A percentile compares a stretch with the other conserved stretches of the same genome.
phyloP scores from a whole-genome alignment of 2,113 vertebrate species.

The Lathamus discolor region DNA sequence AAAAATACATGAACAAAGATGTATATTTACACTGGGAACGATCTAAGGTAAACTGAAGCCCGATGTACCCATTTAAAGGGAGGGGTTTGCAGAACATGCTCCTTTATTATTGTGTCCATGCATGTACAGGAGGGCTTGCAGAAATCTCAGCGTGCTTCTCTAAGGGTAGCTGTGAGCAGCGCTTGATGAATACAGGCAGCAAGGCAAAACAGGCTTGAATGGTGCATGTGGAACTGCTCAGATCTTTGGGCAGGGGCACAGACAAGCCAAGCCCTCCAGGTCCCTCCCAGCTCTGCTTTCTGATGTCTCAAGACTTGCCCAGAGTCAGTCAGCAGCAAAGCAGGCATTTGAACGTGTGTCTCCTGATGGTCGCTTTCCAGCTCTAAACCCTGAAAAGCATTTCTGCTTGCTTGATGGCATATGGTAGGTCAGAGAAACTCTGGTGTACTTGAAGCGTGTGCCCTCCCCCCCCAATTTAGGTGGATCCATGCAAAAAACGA shows the following conservation, averaged over 20 bases:
- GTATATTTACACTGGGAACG: not conserved
- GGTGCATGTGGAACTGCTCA: not conserved
- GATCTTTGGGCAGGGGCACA: not conserved
- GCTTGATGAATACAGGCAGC: not conserved
- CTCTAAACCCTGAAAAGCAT: not conserved
- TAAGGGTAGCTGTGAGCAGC: not conserved
- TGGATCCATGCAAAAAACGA: not conserved
- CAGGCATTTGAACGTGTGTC: not conserved
- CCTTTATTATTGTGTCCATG: not conserved
- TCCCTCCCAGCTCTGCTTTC: not conserved
- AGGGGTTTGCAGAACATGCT: not conserved
- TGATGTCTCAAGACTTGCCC: not conserved
- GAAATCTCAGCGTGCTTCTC: not conserved
- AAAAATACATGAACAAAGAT: not conserved
- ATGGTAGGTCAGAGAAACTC: not conserved
- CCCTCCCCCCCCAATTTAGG: not conserved
- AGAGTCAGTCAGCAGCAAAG: not conserved
- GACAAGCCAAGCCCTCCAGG: not conserved
- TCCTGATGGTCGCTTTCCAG: not conserved
- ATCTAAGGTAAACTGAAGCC: not conserved
- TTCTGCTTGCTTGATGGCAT: fast-evolving
- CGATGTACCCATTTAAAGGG: not conserved
- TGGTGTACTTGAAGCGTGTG: fast-evolving
- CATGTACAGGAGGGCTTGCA: not conserved
- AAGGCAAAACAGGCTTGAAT: not conserved